Conservation (phyloP, 2,797 vertebrate genomes). For the Lateolabrax maculatus region DNA sequence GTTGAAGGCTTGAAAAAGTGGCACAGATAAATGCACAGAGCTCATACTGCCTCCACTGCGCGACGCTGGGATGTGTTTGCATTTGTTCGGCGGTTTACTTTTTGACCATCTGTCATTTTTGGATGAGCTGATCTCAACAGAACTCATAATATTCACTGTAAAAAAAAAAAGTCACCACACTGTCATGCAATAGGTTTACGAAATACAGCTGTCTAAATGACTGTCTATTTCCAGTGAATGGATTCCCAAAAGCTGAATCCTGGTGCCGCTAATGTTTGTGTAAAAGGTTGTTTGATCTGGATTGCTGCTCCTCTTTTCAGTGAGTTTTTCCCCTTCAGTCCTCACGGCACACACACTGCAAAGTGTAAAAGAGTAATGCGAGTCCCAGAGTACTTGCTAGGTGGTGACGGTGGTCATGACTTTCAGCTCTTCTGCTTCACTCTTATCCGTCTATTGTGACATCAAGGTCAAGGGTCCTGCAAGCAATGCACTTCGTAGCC, state of each 20-base stretch:
- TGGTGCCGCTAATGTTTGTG: constrained; percentile 3
- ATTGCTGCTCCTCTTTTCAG: not conserved
- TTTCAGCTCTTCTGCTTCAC: constrained; percentile 1
- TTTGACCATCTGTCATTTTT: constrained; percentile 31
- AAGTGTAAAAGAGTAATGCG: constrained; percentile 2
- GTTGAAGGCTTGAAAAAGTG: constrained; percentile 35
- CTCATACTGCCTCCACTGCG: not conserved
- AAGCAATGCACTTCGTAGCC: not conserved
- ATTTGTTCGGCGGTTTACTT: constrained; percentile 33
- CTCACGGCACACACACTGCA: not conserved
- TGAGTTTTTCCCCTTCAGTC: not conserved
- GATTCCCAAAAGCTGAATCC: constrained; percentile 2
- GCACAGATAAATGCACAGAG: constrained; percentile 24
- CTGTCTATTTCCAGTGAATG: constrained; percentile 16
- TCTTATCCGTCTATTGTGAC: not conserved
- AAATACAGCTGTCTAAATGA: constrained; percentile 34
- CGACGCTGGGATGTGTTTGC: constrained; percentile 42
- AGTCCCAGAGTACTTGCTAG: not conserved
- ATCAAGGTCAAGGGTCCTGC: not conserved
- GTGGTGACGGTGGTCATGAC: constrained; percentile 10
- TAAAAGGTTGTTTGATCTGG: constrained; percentile 16
- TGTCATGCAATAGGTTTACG: constrained; percentile 20
- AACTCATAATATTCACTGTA: not conserved
- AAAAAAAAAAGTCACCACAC: constrained; percentile 10
- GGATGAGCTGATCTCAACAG: constrained; percentile 38